Evolutionary conservation across 2,113 vertebrate genomes (phyloP).

Genomic region (Megaceryle maxima): DNA sequence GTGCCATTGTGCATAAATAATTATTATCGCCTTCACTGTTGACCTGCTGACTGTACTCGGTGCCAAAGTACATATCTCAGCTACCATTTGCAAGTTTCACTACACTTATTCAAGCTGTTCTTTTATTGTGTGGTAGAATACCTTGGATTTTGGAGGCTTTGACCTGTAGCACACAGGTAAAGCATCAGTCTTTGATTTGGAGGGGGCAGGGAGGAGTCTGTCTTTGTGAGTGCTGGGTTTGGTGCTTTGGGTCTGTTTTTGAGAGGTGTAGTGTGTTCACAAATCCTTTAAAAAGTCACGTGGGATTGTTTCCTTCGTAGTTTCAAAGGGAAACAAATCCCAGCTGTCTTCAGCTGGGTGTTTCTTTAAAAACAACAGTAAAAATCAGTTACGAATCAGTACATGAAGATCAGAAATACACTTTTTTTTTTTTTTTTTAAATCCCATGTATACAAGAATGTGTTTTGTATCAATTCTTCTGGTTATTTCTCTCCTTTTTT

Average conservation of each 20-base stretch:
- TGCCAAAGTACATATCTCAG: neutral
- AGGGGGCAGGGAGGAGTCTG: neutral
- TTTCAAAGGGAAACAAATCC: neutral
- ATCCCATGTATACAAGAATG: neutral
- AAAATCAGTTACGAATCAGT: neutral
- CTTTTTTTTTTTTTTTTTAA: neutral
- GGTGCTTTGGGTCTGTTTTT: neutral
- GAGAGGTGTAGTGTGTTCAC: neutral
- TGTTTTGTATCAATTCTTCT: neutral
- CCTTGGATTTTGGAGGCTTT: neutral
- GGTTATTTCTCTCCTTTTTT: neutral
- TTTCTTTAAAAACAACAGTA: neutral
- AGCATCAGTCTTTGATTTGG: neutral
- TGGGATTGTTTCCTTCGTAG: neutral
- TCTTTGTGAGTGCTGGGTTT: neutral
- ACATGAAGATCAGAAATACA: fast-evolving
- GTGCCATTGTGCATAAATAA: neutral
- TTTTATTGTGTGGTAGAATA: neutral
- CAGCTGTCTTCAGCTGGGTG: neutral
- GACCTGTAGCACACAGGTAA: neutral
- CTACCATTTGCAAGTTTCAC: neutral
- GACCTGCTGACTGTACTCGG: neutral
- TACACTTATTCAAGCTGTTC: neutral
- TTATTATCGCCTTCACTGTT: neutral
- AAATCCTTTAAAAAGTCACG: neutral